Percentiles rank a stretch among this genome's conserved stretches.
Conservation (phyloP, 2,113 vertebrate species). For the Chaetorhynchus papuensis region DNA sequence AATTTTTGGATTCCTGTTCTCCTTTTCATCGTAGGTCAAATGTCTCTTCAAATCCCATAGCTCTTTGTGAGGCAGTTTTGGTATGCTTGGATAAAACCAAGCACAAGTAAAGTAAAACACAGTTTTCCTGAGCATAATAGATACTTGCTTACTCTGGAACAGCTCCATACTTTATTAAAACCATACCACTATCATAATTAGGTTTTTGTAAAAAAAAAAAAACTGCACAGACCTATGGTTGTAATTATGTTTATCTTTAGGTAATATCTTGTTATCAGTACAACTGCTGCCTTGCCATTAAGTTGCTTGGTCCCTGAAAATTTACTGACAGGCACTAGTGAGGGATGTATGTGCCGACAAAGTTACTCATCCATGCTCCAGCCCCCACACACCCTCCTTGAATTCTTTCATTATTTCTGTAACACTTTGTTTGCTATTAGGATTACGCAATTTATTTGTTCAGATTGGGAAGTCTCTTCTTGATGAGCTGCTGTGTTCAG, state of each 20-base stretch:
- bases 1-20: slow-evolving; percentile 1
- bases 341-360: background rate
- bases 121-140: background rate
- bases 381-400: background rate
- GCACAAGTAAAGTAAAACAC: background rate
- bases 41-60: background rate
- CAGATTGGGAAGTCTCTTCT: slow-evolving; percentile 53
- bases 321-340: background rate
- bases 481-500: slow-evolving; percentile 50
- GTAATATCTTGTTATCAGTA: slow-evolving; percentile 19
- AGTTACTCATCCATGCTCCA: background rate
- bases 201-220: background rate
- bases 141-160: slow-evolving; percentile 20
- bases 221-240: background rate
- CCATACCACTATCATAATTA: background rate
- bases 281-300: background rate
- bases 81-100: background rate
- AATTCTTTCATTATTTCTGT: slow-evolving; percentile 51
- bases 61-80: background rate
- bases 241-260: slow-evolving; percentile 36
- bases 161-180: slow-evolving; percentile 21
- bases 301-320: background rate
- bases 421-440: slow-evolving; percentile 58
- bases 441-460: slow-evolving; percentile 62
- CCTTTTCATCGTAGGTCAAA: background rate